Conservation (phyloP, 2,113 vertebrate species). For the Stegostoma tigrinum region DNA sequence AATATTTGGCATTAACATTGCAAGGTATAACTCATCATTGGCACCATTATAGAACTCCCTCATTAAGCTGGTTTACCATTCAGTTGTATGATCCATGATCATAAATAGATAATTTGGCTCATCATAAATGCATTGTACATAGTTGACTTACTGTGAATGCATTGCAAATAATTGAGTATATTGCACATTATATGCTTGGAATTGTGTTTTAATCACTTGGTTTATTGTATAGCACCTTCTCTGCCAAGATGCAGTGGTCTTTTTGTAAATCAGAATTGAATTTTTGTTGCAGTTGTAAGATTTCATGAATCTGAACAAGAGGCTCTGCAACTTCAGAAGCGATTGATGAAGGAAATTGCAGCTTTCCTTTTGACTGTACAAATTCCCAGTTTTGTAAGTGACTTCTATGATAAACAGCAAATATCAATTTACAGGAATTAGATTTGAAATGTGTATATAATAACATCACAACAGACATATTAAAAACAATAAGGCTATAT, state of each 20-base stretch:
- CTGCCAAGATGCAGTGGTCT: no score
- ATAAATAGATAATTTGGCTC: background rate
- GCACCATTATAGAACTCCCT: background rate
- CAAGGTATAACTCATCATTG: background rate
- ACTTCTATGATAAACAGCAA: background rate
- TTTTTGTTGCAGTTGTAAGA: constrained; percentile 51
- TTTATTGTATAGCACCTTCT: background rate
- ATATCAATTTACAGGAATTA: background rate
- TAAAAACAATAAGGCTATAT: background rate
- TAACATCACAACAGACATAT: background rate
- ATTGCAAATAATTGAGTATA: background rate
- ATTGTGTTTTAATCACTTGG: background rate
- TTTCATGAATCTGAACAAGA: constrained; percentile 53
- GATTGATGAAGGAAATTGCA: constrained; percentile 60
- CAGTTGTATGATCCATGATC: background rate
- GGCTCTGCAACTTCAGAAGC: constrained; percentile 54
- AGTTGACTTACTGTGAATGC: background rate
- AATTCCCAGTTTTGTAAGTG: constrained; percentile 66
- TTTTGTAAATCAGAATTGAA: background rate
- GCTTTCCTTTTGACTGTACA: constrained; percentile 59
- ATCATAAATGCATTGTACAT: background rate
- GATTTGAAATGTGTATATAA: background rate
- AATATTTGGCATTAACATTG: background rate
- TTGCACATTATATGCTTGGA: background rate
- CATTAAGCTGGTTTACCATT: background rate